Percentiles rank a stretch among this genome's conserved stretches.
Evolutionary conservation across 1,140 invertebrate genomes (phyloP).

Genomic region (Propsilocerus akamusi): DNA sequence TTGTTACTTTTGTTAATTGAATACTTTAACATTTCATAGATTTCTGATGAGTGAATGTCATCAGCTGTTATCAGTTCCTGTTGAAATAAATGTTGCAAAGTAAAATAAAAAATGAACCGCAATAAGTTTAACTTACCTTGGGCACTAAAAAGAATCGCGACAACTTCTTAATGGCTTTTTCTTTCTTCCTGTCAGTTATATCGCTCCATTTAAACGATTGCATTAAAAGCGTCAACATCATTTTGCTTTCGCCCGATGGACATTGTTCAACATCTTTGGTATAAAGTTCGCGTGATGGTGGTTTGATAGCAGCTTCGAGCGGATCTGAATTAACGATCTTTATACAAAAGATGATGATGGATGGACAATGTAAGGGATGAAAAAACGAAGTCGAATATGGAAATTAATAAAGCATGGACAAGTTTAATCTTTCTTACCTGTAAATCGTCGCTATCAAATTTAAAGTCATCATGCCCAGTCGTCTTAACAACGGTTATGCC

Average conservation of each 20-base stretch:
- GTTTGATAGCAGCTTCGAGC: background rate
- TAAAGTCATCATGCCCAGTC: background rate
- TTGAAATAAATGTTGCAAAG: background rate
- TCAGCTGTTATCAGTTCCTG: conserved; percentile 22
- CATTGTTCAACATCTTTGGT: conserved; percentile 19
- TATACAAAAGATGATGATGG: background rate
- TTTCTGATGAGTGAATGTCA: conserved; percentile 15
- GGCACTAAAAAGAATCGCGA: conserved; percentile 23
- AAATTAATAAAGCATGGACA: background rate
- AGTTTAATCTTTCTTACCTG: background rate
- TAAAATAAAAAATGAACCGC: background rate
- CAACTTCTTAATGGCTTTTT: conserved; percentile 18
- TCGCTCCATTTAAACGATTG: conserved; percentile 20
- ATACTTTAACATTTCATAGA: conserved; percentile 17
- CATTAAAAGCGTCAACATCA: conserved; percentile 19
- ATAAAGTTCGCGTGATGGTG: conserved; percentile 15
- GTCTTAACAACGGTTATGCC: background rate
- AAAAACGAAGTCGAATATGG: background rate
- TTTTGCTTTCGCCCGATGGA: conserved; percentile 16
- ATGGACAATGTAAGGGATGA: background rate
- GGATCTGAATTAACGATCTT: background rate
- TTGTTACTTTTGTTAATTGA: conserved; percentile 17
- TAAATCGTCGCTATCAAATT: background rate
- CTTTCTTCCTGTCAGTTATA: conserved; percentile 13
- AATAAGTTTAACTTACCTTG: conserved; percentile 17